Evolutionary conservation across 2,888 invertebrate genomes (phyloP).

Genomic region (Orchesellides sinensis): DNA sequence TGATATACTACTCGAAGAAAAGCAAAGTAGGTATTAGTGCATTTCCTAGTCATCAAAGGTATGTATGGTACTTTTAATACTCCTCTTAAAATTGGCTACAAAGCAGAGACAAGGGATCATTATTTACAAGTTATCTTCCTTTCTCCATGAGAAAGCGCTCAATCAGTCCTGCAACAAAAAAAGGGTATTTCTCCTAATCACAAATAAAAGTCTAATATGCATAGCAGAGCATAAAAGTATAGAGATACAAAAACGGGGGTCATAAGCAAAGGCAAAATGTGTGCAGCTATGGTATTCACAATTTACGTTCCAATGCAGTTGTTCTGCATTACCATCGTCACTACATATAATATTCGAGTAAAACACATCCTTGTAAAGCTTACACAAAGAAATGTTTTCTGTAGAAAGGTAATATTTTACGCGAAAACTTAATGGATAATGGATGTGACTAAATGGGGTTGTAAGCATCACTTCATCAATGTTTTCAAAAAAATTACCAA

Average conservation of each 20-base stretch:
- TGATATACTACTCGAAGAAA: neutral
- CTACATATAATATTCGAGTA: too few relatives aligned
- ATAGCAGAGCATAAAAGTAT: neutral
- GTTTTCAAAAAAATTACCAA: too few relatives aligned
- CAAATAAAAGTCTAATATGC: neutral
- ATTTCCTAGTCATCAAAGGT: neutral
- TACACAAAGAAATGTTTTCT: too few relatives aligned
- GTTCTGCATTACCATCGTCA: too few relatives aligned
- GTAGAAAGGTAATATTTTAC: too few relatives aligned
- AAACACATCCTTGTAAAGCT: too few relatives aligned
- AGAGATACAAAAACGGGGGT: neutral
- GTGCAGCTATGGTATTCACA: neutral
- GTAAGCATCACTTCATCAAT: too few relatives aligned
- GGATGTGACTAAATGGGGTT: too few relatives aligned
- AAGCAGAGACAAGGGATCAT: neutral
- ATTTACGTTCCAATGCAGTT: too few relatives aligned
- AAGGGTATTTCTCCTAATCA: neutral
- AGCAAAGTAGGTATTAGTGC: neutral
- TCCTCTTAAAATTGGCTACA: neutral
- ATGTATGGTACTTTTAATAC: neutral
- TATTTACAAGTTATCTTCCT: neutral
- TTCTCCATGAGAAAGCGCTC: neutral
- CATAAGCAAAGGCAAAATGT: neutral
- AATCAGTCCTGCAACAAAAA: neutral
- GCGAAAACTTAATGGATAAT: too few relatives aligned